Base-by-base conservation (phyloP, 2,797 vertebrate species). In the Saxicola maurus region DNA sequence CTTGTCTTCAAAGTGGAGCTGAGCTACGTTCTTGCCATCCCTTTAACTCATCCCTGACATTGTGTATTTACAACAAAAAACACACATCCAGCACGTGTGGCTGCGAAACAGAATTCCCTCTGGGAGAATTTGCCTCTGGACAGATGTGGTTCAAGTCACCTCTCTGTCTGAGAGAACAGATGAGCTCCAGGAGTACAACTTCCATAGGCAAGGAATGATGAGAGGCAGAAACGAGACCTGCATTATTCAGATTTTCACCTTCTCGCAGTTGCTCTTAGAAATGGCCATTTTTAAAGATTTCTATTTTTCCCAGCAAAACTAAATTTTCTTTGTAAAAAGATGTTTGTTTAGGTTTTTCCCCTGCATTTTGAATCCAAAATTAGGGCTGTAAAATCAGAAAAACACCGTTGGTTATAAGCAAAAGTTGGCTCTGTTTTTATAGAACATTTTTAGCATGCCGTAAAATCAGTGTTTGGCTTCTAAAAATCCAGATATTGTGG, bases 321-420 rank as follows among this genome's bases (percentile, higher is more conserved):
- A 37, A 31, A 6, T 78, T 85, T 90, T 83, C 24, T 13, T 1
- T 13, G 17, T 30, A 13, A 55, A 82, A 81, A 17, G 3, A 6
- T 35, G 4, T 6, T 80, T 7, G 9, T 35, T 45, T 20, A 2
- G 5, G 3, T n/a, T 31, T 18, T 14, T 20, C 4, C 4, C 5
- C 14, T 56, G 17, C 0, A 0, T 77, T 92, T 82, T 52, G 16
- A 24, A 59, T 52, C 9, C 25, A 48, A 80, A 86, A 61, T 77
- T 23, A 56, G 27, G 45, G 74, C 24, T 1, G 2, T 37, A 77
- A 67, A 73, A 87, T 73, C 35, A n/a, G 18, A 71, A 76, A 90
- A 87, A 13, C 3, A 7, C 11, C 0, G 0, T 24, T 18, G 2
- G 30, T 55, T 72, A 8, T 4, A 65, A 87, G 24, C 4, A 61